Percentiles rank a stretch among this genome's conserved stretches.
Evolutionary conservation across 2,113 vertebrate species (phyloP).

Genomic region (mouse (Mus musculus)): GRCm39 chr6:76063001-76063500

Average conservation of each 20-base stretch:
- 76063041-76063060: background rate
- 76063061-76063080: background rate
- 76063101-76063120: constrained; percentile 56
- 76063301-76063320: background rate
- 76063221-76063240: background rate
- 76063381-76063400: background rate
- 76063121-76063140: background rate
- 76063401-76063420: background rate
- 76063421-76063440: background rate
- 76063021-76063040: background rate
- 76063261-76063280: background rate
- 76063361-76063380: background rate
- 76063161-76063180: background rate
- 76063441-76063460: rapidly evolving
- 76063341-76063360: background rate
- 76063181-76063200: background rate
- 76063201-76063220: background rate
- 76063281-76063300: background rate
- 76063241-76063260: background rate
- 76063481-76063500: background rate
- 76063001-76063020: constrained; percentile 61
- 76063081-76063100: constrained; percentile 19
- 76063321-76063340: background rate
- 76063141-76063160: background rate
- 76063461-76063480: rapidly evolving